Evolutionary conservation across 1,140 invertebrate genomes (phyloP), one percentile per base, ranked within the genome.

Genomic region (Leptinotarsa defecta): DNA sequence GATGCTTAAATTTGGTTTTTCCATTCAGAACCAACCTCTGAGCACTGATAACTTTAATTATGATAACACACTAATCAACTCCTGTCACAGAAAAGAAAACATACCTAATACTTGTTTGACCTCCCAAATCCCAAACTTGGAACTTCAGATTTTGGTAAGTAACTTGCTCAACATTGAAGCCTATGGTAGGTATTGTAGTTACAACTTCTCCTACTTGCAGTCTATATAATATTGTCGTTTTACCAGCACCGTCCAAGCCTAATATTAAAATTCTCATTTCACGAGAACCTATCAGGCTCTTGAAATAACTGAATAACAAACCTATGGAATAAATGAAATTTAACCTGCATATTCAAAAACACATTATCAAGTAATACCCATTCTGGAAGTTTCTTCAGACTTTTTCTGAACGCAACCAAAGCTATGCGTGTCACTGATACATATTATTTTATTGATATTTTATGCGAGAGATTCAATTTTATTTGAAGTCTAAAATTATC

Each of bases 151-250:
- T 98, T 89, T 97, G 97, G 86, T 97, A 97, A 81, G 94, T 95
- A 65, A 98, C 96, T 91, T 97, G 95, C 87, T 98, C 96, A 81
- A 98, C 96, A 88, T 98, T 98, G 86, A 98, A 98, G n/a, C 96
- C 96, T 85, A 98, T 98, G 13, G 96, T 99, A 74, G 97, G 96
- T 87, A 99, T 98, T 27, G 98, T 99, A n/a, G 98, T 99, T 2
- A 99, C 98, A 67, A 99, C 97, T 90, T 99, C 98, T 22, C 98
- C 98, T 76, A 99, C 98, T 91, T 99, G 97, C 82, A 99, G 89
- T 88, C 95, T 94, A 87, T 99, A 99, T 62, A 99, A 88, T 88
- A 99, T 99, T 70, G 98, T 99, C 11, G 98, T 99, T 91, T 99
- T 99, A 77, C 97, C 96, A 85, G 96, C 96, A 73, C 98, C 98